These are phyloP conservation scores for Onychomys leucogaster DNA, from an alignment of 2,797 vertebrate genomes.

Conservation along the genomic window DNA sequence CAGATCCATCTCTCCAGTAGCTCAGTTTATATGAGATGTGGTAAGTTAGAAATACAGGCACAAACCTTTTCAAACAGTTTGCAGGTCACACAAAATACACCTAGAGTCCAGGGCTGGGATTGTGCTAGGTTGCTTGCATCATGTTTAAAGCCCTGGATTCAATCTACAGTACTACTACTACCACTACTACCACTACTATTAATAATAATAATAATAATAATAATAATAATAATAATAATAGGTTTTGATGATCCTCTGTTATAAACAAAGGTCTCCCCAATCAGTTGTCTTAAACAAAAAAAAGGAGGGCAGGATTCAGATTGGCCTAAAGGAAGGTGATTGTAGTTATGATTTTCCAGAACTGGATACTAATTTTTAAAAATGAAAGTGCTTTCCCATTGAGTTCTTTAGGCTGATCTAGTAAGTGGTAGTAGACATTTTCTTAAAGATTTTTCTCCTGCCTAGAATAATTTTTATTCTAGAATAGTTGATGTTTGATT, in stretches of 20 bases:
- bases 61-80: neutral
- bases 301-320: neutral
- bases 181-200: neutral
- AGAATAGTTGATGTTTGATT: neutral
- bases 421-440: neutral
- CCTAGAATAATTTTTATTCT: conserved; percentile 13
- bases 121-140: neutral
- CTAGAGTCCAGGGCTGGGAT: neutral
- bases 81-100: neutral
- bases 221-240: neutral
- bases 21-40: neutral
- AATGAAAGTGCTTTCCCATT: neutral
- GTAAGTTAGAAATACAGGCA: neutral
- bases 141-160: neutral
- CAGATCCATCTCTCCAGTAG: neutral
- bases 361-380: conserved; percentile 49
- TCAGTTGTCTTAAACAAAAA: neutral
- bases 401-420: neutral
- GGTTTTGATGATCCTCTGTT: neutral
- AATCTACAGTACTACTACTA: neutral
- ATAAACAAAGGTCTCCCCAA: neutral
- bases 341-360: conserved; percentile 9
- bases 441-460: neutral
- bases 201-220: neutral
- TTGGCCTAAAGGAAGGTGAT: neutral